Percentiles rank a stretch among this genome's conserved stretches.
These are phyloP conservation scores for Columba guinea DNA, from an alignment of 2,797 vertebrate species.

Conservation along the genomic window DNA sequence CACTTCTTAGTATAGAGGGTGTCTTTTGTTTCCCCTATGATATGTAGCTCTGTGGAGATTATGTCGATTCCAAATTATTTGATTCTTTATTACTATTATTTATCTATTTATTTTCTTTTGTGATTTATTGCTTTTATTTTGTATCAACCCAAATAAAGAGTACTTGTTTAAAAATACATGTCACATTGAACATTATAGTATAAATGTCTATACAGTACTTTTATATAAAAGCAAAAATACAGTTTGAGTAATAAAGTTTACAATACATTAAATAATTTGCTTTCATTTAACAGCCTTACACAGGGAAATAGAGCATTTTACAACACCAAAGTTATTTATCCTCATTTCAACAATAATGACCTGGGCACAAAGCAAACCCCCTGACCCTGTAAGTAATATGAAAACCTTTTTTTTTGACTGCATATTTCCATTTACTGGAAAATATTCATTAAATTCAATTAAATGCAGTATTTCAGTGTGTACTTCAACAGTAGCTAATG, in stretches of 20 bases:
- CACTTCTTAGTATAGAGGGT: background rate
- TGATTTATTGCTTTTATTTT: background rate
- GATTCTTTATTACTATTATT: background rate
- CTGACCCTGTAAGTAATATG: constrained; percentile 80
- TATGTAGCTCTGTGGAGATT: background rate
- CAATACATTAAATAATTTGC: background rate
- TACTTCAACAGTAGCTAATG: background rate
- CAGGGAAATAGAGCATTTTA: constrained; percentile 75
- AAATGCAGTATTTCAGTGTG: background rate
- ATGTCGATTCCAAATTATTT: background rate
- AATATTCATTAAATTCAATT: background rate
- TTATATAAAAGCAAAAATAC: background rate
- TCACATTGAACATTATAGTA: background rate
- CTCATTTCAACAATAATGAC: constrained; percentile 93
- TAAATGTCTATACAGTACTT: background rate
- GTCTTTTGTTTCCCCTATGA: background rate
- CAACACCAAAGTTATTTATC: constrained; percentile 86
- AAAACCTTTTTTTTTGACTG: background rate
- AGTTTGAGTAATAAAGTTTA: background rate
- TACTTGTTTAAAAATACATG: background rate
- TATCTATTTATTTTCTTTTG: background rate
- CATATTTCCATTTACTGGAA: background rate
- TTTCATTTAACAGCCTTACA: constrained; percentile 80
- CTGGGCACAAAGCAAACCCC: constrained; percentile 85
- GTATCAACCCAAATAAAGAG: background rate